Evolutionary conservation across 2,113 vertebrate species (phyloP).

Genomic region (Craseonycteris thonglongyai): DNA sequence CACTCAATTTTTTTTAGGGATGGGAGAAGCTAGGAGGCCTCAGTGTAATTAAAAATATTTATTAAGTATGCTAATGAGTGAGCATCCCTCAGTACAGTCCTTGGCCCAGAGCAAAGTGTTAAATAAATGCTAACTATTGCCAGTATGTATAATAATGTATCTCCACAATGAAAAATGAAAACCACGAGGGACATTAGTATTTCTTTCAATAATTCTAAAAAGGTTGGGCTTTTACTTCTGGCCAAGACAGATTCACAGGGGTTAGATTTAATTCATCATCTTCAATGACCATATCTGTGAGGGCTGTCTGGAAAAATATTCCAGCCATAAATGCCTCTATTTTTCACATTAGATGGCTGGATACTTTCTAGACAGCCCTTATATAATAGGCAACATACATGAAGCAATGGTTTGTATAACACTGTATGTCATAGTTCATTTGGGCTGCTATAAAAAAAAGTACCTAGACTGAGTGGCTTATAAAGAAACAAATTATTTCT

Average conservation of each 20-base stretch:
- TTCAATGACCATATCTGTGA: background rate
- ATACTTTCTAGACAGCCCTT: too few relatives aligned
- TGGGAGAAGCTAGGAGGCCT: background rate
- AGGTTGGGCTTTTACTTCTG: background rate
- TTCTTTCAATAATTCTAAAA: background rate
- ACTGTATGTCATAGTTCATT: background rate
- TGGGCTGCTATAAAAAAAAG: background rate
- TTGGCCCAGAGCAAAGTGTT: background rate
- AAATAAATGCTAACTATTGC: background rate
- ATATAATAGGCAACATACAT: background rate
- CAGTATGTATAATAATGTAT: background rate
- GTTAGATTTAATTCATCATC: background rate
- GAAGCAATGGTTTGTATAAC: background rate
- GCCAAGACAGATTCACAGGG: background rate
- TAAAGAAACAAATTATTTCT: background rate
- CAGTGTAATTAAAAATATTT: background rate
- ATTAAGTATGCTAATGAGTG: background rate
- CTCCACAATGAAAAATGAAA: background rate
- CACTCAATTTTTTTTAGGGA: background rate
- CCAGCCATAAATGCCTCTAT: too few relatives aligned
- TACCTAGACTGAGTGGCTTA: background rate
- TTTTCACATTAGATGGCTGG: too few relatives aligned
- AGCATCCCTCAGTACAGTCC: background rate
- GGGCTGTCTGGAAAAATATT: too few relatives aligned
- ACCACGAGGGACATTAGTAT: background rate